phyloP scores from a whole-genome alignment of 2,888 invertebrate species.

The Pyralis farinalis region DNA sequence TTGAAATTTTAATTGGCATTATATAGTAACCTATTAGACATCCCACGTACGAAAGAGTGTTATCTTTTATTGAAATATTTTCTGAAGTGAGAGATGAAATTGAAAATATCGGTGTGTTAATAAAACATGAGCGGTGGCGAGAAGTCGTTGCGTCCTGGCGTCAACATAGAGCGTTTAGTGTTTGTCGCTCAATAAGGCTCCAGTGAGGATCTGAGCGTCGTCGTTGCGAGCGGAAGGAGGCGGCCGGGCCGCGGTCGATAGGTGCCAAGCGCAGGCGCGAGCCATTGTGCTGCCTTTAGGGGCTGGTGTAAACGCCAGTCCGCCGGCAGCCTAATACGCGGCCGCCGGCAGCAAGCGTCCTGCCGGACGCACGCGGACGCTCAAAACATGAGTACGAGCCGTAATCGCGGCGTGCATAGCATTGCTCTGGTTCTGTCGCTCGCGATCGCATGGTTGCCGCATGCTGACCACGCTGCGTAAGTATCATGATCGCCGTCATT shows the following conservation, averaged over 20 bases:
- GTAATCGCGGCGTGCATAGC: slow-evolving; percentile 62
- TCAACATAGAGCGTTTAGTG: slow-evolving; percentile 45
- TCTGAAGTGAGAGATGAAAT: slow-evolving; percentile 21
- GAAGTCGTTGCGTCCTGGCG: slow-evolving; percentile 31
- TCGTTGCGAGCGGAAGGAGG: slow-evolving; percentile 45
- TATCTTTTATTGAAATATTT: neutral
- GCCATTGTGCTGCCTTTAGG: slow-evolving; percentile 34
- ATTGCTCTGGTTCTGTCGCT: slow-evolving; percentile 60
- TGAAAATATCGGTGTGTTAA: slow-evolving; percentile 28
- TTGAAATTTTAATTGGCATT: no score
- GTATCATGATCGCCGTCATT: slow-evolving; percentile 31
- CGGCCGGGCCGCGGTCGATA: slow-evolving; percentile 63
- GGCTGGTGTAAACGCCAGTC: slow-evolving; percentile 48
- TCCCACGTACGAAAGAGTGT: neutral
- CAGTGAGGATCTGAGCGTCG: slow-evolving; percentile 50
- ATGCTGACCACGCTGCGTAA: slow-evolving; percentile 64
- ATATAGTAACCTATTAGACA: no score
- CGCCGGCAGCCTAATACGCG: slow-evolving; percentile 62
- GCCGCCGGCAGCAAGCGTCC: slow-evolving; percentile 63
- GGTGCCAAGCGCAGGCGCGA: slow-evolving; percentile 58
- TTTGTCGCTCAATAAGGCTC: slow-evolving; percentile 58
- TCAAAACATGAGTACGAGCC: slow-evolving; percentile 57
- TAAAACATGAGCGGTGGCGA: slow-evolving; percentile 42
- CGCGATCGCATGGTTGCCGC: slow-evolving; percentile 59
- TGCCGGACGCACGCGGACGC: slow-evolving; percentile 45